Evolutionary conservation across 2,888 invertebrate species (phyloP), one percentile per base, ranked within the genome.

Genomic region (Helobdella robusta): DNA sequence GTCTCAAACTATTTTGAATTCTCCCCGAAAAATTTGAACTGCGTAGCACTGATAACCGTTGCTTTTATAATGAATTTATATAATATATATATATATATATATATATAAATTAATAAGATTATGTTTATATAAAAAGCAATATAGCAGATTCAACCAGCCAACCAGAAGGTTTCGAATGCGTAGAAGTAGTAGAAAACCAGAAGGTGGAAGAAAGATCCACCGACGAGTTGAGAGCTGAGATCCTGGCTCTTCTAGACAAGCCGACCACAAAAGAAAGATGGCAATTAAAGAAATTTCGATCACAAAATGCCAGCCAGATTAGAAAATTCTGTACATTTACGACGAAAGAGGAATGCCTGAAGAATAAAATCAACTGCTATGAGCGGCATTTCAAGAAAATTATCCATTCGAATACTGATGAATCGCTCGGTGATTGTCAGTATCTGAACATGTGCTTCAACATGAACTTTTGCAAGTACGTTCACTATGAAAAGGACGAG

Each of bases 401-500:
- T 69, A 92, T 95, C 70, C 92, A 90, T 78, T 84, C 86, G 61
- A 94, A 95, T 77, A 95, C 95, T 0, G 94, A 94, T 76, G 77
- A 93, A 80, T 85, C 89, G 0, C 82, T 94, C 1, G 95, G 97
- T 0, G 95, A 97, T 79, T 97, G 95, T 77, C 94, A 93, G 25
- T 97, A 97, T 79, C 83, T 97, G 2, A 97, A 97, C 78, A 95
- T 95, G 0, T 97, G 95, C 79, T 97, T 97, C 77, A 95, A 97
- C 77, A 95, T 97, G 94, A 93, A 94, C 72, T 91, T 90, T 46
- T 97, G 95, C 85, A 94, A 94, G 81, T 93, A 94, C 77, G 94
- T 97, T 0, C 95, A 97, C 79, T 97, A 97, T 75, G 91, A 95
- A 82, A 94, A 97, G 0, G 94, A 95, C 77, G 56, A 56, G 28